Evolutionary conservation across 2,888 invertebrate genomes (phyloP), one percentile per base, ranked within the genome.

Genomic region (Steromphala cineraria): DNA sequence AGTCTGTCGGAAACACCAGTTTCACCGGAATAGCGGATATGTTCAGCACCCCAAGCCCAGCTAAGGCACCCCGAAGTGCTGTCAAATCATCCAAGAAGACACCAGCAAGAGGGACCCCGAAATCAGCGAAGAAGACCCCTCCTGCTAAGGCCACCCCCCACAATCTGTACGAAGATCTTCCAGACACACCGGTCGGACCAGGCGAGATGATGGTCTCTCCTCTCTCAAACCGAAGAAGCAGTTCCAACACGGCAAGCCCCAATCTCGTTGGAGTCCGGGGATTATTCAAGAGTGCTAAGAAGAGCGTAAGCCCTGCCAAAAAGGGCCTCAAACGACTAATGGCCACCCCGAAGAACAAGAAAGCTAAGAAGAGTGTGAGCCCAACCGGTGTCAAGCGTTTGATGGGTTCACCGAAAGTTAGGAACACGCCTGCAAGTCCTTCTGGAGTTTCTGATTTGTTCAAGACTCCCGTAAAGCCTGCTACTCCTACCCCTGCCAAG

Each of bases 191-290:
- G 0, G 85, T 88, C 80, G 92, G 92, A 36, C 93, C 93, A 13
- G 89, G 91, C 40, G 91, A 92, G 79, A 93, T 93, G 93, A 85
- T 91, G 77, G 92, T 93, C 17, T 93, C 93, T 0, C 93, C 93
- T 4, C 81, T 92, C n/a, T 81, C 83, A 13, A 76, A 79, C 52
- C 56, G 62, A n/a, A 21, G 46, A 28, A 81, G 55, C 24, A 78
- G 78, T 13, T 53, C 67, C 10, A 52, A 52, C 21, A 82, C 86
- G 53, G 86, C 84, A 76, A 90, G 89, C 75, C 83, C 83, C 2
- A 84, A 78, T 17, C 81, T 90, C 7, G 80, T 84, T 79, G 91
- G 90, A 62, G 84, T 91, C 17, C 87, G 87, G 80, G 86, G 85
- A 46, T 80, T 88, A 10, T 86, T 88, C 67, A 82, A 78, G 46